A percentile compares a stretch with the other conserved stretches of the same genome.
These are phyloP conservation scores for Eulimnadia texana DNA, from an alignment of 1,140 invertebrate genomes.

Conservation along the genomic window DNA sequence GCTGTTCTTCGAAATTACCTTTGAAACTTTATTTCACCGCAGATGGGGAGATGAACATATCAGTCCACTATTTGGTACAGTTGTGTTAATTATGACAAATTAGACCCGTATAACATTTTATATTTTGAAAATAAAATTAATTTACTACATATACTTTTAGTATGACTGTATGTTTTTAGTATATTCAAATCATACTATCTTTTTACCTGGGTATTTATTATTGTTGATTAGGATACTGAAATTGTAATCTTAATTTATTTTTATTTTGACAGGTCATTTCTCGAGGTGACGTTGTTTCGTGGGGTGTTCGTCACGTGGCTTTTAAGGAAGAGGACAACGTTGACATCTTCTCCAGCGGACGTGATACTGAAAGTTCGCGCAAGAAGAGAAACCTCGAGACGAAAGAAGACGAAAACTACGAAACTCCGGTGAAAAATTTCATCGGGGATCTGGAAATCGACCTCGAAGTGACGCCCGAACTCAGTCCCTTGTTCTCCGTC, in stretches of 20 bases:
- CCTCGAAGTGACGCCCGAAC: conserved; percentile 19
- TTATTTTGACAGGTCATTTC: conserved; percentile 16
- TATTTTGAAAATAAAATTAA: background rate
- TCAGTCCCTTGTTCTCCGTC: conserved; percentile 28
- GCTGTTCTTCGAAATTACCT: background rate
- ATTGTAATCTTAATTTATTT: conserved; percentile 24
- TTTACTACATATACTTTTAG: background rate
- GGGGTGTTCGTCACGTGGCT: conserved; percentile 21
- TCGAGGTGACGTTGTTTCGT: conserved; percentile 22
- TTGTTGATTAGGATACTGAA: too few species aligned
- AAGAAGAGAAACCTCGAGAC: background rate
- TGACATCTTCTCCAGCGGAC: conserved; percentile 18
- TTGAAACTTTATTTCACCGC: conserved; percentile 15
- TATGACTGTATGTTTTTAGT: too few species aligned
- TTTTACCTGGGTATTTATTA: too few species aligned
- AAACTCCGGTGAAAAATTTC: conserved; percentile 17
- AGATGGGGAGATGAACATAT: conserved; percentile 5
- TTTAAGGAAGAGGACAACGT: conserved; percentile 24
- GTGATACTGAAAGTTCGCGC: background rate
- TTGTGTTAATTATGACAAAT: background rate
- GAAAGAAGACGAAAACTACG: background rate
- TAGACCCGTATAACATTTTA: too few species aligned
- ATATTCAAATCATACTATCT: too few species aligned
- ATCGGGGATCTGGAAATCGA: conserved; percentile 23
- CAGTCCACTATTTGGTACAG: conserved; percentile 7